A percentile compares a stretch with the other conserved stretches of the same genome.
Evolutionary conservation across 2,888 invertebrate species (phyloP).

Genomic region (Prenolepis imparis): DNA sequence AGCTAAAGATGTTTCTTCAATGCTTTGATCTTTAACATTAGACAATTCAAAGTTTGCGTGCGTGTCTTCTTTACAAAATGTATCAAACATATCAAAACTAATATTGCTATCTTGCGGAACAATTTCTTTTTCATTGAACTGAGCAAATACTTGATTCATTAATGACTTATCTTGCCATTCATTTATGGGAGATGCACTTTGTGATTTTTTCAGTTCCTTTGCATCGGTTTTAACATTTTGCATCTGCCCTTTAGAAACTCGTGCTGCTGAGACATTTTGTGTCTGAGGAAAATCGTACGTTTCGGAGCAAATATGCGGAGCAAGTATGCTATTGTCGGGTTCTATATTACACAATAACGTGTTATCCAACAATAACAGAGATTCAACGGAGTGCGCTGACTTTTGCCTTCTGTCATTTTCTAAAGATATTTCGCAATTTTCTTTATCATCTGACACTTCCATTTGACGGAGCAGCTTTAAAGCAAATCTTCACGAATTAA

Average conservation of each 20-base stretch:
- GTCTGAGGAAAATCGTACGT: background rate
- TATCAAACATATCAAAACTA: slow-evolving; percentile 18
- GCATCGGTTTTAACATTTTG: background rate
- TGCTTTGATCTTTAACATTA: background rate
- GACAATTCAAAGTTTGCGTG: background rate
- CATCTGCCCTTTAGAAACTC: background rate
- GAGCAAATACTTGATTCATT: slow-evolving; percentile 61
- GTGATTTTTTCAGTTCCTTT: background rate
- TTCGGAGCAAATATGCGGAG: background rate
- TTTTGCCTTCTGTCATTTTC: background rate
- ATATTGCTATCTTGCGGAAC: slow-evolving; percentile 3
- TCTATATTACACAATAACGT: slow-evolving; percentile 62
- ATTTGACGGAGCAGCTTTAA: background rate
- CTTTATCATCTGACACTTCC: slow-evolving; percentile 5
- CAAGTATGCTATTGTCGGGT: slow-evolving; percentile 12
- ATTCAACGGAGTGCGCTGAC: slow-evolving; percentile 51
- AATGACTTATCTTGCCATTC: slow-evolving; percentile 68
- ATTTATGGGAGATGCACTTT: background rate
- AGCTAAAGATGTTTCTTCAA: background rate
- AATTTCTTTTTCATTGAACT: slow-evolving; percentile 37
- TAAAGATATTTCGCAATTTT: background rate
- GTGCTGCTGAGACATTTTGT: background rate
- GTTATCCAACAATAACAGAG: slow-evolving; percentile 66
- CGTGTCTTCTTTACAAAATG: slow-evolving; percentile 10
- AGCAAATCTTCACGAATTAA: background rate